Evolutionary conservation across 2,888 invertebrate genomes (phyloP), one percentile per base, ranked within the genome.

Genomic region (Cataglyphis rosenhaueri): DNA sequence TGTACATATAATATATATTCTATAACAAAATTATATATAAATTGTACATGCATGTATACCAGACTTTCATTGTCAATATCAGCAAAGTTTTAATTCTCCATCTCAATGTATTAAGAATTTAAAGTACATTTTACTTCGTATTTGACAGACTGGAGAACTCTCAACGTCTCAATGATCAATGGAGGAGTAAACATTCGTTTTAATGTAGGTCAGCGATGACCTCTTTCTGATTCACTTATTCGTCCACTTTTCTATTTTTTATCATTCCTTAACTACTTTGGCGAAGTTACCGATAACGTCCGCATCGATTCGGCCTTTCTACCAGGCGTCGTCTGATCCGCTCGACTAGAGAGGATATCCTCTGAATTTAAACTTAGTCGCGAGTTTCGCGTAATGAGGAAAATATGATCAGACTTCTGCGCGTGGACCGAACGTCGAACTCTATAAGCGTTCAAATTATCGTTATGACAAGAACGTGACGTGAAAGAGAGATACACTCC

Each of bases 261-360:
- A 83, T 83, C 79, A 84, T 76, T 70, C 68, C 48, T 82, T 83
- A 68, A 82, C 83, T 83, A 86, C 85, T 81, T 83, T 61, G 64
- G 61, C 66, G 32, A 79, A 83, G 61, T 65, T 71, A 75, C 61
- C 83, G 70, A 68, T 68, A 78, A 68, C 76, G 38, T 57, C n/a
- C 52, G 29, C 70, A 29, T 87, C 84, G 81, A 87, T 87, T 84
- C 82, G 81, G 79, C 38, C 59, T 79, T 64, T 61, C 70, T 41
- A 61, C 71, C 44, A 62, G 75, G 25, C 61, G 61, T 70, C 70
- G 70, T 5, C 41, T 70, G 57, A 84, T 82, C 68, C 65, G 68
- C 29, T 64, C 57, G 74, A 74, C 64, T 68, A 55, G 68, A 44
- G 82, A 78, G 76, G 12, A 12, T 85, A 73, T 83, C 64, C 62